A percentile compares a stretch with the other conserved stretches of the same genome.
Conservation (phyloP, 1,140 invertebrate genomes). For the Ectropis grisescens region DNA sequence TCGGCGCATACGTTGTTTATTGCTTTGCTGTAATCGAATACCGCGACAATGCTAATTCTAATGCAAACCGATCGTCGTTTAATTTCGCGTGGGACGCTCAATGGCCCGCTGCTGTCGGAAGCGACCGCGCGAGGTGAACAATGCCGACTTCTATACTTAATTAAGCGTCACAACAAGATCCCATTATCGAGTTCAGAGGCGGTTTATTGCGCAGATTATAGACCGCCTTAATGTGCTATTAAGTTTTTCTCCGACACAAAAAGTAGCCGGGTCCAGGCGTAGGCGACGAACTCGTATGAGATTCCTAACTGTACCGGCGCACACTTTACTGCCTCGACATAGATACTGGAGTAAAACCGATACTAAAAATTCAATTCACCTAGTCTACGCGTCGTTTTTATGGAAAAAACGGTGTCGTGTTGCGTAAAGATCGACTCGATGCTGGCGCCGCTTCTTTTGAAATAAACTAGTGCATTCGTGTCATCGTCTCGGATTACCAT, state of each 20-base stretch:
- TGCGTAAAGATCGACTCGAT: conserved; percentile 18
- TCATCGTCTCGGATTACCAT: not conserved
- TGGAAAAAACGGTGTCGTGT: conserved; percentile 26
- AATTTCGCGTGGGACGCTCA: conserved; percentile 35
- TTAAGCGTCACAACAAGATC: conserved; percentile 4
- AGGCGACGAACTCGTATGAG: conserved; percentile 30
- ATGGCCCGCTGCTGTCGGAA: conserved; percentile 41
- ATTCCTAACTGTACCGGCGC: conserved; percentile 48
- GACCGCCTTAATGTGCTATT: no score
- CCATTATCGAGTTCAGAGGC: conserved; percentile 12
- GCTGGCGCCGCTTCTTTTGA: conserved; percentile 12
- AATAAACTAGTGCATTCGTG: conserved; percentile 3
- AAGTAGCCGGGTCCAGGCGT: conserved; percentile 7
- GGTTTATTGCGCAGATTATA: no score
- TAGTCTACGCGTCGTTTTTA: conserved; percentile 21
- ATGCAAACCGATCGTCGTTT: conserved; percentile 37
- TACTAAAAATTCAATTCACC: conserved; percentile 47
- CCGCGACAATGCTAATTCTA: conserved; percentile 16
- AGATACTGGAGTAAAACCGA: conserved; percentile 24
- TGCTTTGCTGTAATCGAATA: conserved; percentile 12
- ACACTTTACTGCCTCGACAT: conserved; percentile 29
- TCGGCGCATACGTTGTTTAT: conserved; percentile 8
- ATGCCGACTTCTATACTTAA: conserved; percentile 7
- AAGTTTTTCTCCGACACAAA: no score
- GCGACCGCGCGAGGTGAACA: conserved; percentile 8